Base-by-base conservation (phyloP, 2,888 invertebrate species). In the Ormyrus pomaceus region DNA sequence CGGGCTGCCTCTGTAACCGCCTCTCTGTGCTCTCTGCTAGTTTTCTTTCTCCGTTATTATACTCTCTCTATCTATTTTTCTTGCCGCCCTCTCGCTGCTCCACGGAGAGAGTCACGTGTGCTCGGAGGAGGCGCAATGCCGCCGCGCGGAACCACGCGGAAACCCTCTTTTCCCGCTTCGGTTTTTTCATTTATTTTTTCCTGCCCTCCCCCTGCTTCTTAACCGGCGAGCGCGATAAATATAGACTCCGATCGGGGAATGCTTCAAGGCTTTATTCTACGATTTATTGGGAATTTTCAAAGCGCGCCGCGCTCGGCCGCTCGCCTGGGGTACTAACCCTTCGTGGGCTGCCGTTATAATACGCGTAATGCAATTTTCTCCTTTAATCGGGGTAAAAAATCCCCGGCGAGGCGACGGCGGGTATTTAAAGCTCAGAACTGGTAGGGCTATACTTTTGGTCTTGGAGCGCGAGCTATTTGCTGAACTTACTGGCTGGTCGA, bases 271-370 rank as follows among this genome's bases (percentile, higher is more conserved):
- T 73, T 72, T 72, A 62, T 77, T 77, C 69, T 53, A 19, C 73
- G 58, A 80, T 80, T 80, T 80, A 80, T 80, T 59, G 80, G 77
- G 59, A 50, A 69, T 74, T 77, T 75, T 70, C 77, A 73, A 77
- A 77, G 80, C 73, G 58, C 72, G 58, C 72, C 46, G 58, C 58
- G 51, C 73, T 46, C 45, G 53, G 55, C 6, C 69, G 58, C 73
- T 69, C 69, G 69, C 19, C 58, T 6, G n/a, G 66, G 19, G n/a
- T 77, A 72, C 72, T 78, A 72, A 77, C 64, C 11, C 64, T 6
- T 19, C 46, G 48, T 46, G n/a, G n/a, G 6, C 5, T 46, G 64
- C 45, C 13, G 6, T n/a, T 13, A 58, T n/a, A 34, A n/a, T n/a
- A 59, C 50, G 0, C 13, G 56, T 13, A 3, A 48, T 48, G 48